These are phyloP conservation scores for Spea multiplicata DNA, from an alignment of 2,113 vertebrate species.

Conservation along the genomic window DNA sequence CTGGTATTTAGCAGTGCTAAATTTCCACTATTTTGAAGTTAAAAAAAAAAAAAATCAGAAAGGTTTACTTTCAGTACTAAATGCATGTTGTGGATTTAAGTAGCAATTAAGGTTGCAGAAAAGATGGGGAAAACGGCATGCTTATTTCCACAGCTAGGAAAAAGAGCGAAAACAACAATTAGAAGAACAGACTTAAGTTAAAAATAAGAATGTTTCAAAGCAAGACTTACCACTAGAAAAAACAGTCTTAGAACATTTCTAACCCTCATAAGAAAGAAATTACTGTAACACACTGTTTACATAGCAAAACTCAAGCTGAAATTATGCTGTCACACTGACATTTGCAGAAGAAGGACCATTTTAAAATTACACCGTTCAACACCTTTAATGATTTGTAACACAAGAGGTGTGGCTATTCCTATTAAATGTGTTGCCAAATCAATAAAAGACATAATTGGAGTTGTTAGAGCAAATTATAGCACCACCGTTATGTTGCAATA, in stretches of 20 bases:
- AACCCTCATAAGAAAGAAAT: conserved; percentile 75
- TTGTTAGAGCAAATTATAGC: conserved; percentile 99
- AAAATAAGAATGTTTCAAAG: conserved; percentile 63
- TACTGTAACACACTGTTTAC: conserved; percentile 87
- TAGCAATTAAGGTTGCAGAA: conserved; percentile 64
- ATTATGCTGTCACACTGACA: conserved; percentile 97
- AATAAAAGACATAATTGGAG: conserved; percentile 99
- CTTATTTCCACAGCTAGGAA: conserved; percentile 49
- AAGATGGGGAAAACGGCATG: conserved; percentile 50
- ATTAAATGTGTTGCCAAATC: conserved; percentile 99
- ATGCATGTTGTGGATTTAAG: conserved; percentile 67
- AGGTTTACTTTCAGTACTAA: conserved; percentile 59
- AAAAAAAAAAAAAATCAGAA: conserved; percentile 54
- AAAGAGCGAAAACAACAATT: conserved; percentile 64
- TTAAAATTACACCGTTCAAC: conserved; percentile 96
- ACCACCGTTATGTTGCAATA: conserved; percentile 93
- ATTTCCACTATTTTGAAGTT: conserved; percentile 57
- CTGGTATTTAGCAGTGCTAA: neutral
- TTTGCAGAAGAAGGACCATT: conserved; percentile 89
- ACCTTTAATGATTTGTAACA: conserved; percentile 97
- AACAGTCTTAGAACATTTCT: conserved; percentile 59
- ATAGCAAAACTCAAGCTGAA: conserved; percentile 85
- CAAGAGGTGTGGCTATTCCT: conserved; percentile 95
- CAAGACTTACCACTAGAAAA: conserved; percentile 71
- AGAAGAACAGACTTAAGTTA: conserved; percentile 66